phyloP scores from a whole-genome alignment of 2,113 vertebrate genomes.

The Hypanus sabinus region DNA sequence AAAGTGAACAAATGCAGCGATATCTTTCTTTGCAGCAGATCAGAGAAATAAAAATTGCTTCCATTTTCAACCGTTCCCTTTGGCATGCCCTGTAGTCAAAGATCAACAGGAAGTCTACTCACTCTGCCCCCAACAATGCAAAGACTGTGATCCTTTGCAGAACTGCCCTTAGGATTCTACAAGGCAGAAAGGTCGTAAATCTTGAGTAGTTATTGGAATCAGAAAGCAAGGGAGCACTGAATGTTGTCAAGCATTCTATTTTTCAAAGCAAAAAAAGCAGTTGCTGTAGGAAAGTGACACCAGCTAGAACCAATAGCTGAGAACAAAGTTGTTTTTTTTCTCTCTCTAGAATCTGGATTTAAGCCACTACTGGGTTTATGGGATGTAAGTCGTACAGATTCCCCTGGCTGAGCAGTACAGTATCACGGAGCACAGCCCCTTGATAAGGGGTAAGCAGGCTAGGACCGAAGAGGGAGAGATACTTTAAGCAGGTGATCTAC shows the following conservation, averaged over 20 bases:
- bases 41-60: not conserved
- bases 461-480: too few relatives aligned
- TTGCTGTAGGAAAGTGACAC: not conserved
- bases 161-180: not conserved
- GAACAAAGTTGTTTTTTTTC: not conserved
- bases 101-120: not conserved
- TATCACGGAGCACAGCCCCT: too few relatives aligned
- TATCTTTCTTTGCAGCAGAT: not conserved
- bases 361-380: not conserved
- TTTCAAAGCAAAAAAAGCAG: not conserved
- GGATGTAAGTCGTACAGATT: not conserved
- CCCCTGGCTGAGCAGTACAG: too few relatives aligned
- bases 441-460: too few relatives aligned
- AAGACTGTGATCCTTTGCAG: not conserved
- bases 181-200: conserved; percentile 1
- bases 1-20: not conserved
- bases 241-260: not conserved
- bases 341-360: not conserved
- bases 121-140: not conserved
- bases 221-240: not conserved
- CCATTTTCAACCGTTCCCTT: not conserved
- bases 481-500: too few relatives aligned
- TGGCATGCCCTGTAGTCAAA: not conserved
- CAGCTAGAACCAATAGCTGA: not conserved
- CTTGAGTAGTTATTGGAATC: not conserved